Evolutionary conservation across 1,140 invertebrate genomes (phyloP).

Genomic region (Lepidotrigona ventralis): DNA sequence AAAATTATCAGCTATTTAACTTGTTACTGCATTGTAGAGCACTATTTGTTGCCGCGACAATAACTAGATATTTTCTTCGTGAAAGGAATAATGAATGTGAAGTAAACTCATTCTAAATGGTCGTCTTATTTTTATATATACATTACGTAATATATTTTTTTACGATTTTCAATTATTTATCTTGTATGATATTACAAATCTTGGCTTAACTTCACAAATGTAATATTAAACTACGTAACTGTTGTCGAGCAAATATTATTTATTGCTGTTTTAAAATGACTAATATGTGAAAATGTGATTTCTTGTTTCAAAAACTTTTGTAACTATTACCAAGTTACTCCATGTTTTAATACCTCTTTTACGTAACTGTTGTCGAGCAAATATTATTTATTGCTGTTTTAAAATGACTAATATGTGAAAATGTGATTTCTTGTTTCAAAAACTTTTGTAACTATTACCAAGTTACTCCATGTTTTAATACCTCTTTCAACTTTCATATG

Average conservation of each 20-base stretch:
- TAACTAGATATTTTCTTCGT: neutral
- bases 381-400: neutral
- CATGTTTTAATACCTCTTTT: too few species aligned
- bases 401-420: neutral
- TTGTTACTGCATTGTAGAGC: neutral
- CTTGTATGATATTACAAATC: neutral
- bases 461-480: neutral
- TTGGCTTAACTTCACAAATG: neutral
- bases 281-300: neutral
- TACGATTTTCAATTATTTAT: neutral
- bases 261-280: neutral
- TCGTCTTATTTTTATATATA: neutral
- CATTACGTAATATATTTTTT: neutral
- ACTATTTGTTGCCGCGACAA: neutral
- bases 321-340: too few species aligned
- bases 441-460: neutral
- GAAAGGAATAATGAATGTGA: too few species aligned
- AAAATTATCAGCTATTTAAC: conserved; percentile 30
- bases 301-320: neutral
- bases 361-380: neutral
- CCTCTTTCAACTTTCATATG: neutral
- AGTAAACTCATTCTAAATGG: neutral
- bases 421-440: neutral
- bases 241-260: neutral
- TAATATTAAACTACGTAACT: too few species aligned